These are phyloP conservation scores for Cinara cedri DNA, from an alignment of 2,888 invertebrate species.

Conservation along the genomic window DNA sequence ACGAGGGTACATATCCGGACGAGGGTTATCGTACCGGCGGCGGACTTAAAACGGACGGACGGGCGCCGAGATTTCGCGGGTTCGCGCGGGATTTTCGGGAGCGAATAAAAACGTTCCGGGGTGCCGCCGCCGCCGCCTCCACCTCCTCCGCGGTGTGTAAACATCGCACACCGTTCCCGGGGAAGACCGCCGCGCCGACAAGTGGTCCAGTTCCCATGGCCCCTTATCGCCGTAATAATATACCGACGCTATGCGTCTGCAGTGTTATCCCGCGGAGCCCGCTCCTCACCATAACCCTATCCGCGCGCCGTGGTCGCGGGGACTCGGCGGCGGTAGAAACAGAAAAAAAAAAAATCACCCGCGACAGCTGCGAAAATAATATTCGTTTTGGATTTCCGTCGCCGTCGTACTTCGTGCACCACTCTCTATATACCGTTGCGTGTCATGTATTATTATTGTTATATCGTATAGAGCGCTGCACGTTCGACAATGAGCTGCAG, in stretches of 20 bases:
- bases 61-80: slow-evolving; percentile 39
- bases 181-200: slow-evolving; percentile 48
- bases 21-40: too few species aligned
- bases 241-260: background rate
- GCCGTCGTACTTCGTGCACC: slow-evolving; percentile 3
- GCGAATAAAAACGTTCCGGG: slow-evolving; percentile 42
- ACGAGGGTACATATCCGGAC: too few species aligned
- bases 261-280: slow-evolving; percentile 2
- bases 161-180: slow-evolving; percentile 18
- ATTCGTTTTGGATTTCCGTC: slow-evolving; percentile 53
- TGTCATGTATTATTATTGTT: background rate
- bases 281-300: too few species aligned
- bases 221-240: slow-evolving; percentile 5
- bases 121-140: slow-evolving; percentile 2
- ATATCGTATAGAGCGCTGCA: slow-evolving; percentile 6
- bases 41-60: background rate
- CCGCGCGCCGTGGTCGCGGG: background rate
- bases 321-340: background rate
- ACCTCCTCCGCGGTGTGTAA: slow-evolving; percentile 48
- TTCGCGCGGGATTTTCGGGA: slow-evolving; percentile 41
- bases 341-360: slow-evolving; percentile 54
- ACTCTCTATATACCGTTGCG: too few species aligned
- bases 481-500: background rate
- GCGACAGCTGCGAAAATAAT: slow-evolving; percentile 56
- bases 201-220: slow-evolving; percentile 55